Conservation (phyloP, 2,888 invertebrate genomes). For the Epicampocera succincta region DNA sequence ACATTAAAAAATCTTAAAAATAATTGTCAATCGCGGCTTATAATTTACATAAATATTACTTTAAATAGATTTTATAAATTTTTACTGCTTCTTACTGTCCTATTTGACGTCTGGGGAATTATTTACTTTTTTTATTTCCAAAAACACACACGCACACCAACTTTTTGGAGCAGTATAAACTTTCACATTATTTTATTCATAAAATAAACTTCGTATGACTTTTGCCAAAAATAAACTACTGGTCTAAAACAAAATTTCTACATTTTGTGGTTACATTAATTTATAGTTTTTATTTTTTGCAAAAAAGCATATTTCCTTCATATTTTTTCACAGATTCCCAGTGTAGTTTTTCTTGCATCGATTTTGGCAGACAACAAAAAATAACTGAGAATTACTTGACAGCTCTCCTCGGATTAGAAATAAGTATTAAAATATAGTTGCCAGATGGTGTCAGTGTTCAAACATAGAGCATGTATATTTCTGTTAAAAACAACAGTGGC, state of each 20-base stretch:
- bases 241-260: too few species aligned
- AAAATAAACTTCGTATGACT: background rate
- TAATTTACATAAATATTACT: too few species aligned
- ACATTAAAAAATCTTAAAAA: background rate
- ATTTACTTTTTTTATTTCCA: conserved; percentile 41
- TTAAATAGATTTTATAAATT: background rate
- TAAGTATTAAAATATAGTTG: background rate
- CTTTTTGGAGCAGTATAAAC: background rate
- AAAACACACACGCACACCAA: conserved; percentile 16
- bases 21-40: too few species aligned
- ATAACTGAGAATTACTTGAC: conserved; percentile 47
- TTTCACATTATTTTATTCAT: conserved; percentile 30
- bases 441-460: conserved; percentile 1
- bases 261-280: background rate
- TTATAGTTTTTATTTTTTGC: conserved; percentile 7
- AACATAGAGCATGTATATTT: background rate
- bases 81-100: background rate
- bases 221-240: too few species aligned
- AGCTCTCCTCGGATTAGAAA: conserved; percentile 1
- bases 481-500: too few species aligned
- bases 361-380: conserved; percentile 56
- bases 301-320: conserved; percentile 26
- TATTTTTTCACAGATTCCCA: conserved; percentile 11
- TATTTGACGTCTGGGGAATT: background rate
- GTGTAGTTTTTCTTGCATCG: conserved; percentile 47